phyloP scores from a whole-genome alignment of 1,140 invertebrate genomes.

The Caenorhabditis inopinata region DNA sequence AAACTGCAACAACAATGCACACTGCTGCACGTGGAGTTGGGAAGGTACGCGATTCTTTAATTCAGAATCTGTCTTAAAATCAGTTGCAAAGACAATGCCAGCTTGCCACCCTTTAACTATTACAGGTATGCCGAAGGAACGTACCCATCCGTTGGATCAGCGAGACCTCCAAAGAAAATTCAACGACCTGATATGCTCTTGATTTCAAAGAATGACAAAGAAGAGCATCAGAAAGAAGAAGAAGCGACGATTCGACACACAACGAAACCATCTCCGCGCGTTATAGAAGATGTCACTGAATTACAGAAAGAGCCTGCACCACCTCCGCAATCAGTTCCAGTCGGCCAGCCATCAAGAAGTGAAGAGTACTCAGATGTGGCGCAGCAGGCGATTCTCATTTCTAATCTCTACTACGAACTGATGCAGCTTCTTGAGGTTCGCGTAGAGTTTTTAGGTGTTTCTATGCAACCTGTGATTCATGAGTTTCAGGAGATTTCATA shows the following conservation, averaged over 20 bases:
- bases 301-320: neutral
- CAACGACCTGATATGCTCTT: slow-evolving; percentile 6
- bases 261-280: neutral
- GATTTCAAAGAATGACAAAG: neutral
- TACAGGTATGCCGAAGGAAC: neutral
- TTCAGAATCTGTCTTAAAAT: too few species aligned
- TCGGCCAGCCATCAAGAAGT: neutral
- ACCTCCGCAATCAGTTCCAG: too few species aligned
- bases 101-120: too few species aligned
- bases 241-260: neutral
- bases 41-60: too few species aligned
- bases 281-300: neutral
- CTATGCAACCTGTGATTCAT: too few species aligned
- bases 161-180: slow-evolving; percentile 29
- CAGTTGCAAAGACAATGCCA: too few species aligned
- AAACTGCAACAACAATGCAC: slow-evolving; percentile 57
- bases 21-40: slow-evolving; percentile 59
- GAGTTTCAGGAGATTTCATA: slow-evolving; percentile 41
- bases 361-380: slow-evolving; percentile 36
- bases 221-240: neutral
- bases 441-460: neutral
- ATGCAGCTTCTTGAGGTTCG: slow-evolving; percentile 37
- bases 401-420: slow-evolving; percentile 46
- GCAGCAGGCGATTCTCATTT: slow-evolving; percentile 48
- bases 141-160: neutral